Percentiles rank a stretch among this genome's conserved stretches.
Evolutionary conservation across 2,113 vertebrate species (phyloP).

Genomic region (Antigone vipio): DNA sequence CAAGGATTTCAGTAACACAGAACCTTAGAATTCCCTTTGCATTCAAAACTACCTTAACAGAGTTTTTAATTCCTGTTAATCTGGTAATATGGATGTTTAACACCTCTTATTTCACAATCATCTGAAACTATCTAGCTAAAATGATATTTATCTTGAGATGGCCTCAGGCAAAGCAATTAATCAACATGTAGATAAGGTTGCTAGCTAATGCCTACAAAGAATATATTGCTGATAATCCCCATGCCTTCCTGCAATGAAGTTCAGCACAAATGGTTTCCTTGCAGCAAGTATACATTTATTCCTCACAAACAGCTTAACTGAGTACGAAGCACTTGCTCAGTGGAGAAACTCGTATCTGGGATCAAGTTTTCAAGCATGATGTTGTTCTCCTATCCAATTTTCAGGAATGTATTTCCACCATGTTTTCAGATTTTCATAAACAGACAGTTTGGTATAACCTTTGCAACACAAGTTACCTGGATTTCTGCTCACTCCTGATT

Average conservation of each 20-base stretch:
- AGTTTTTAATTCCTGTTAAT: neutral
- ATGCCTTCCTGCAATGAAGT: neutral
- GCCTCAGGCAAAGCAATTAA: neutral
- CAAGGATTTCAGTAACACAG: neutral
- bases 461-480: slow-evolving; percentile 44
- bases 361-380: neutral
- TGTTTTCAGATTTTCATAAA: neutral
- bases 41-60: neutral
- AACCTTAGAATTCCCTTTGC: neutral
- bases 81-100: neutral
- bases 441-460: neutral
- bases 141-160: neutral
- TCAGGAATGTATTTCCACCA: neutral
- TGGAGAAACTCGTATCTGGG: neutral
- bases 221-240: neutral
- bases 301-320: neutral
- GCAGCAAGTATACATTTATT: neutral
- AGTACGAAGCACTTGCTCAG: neutral
- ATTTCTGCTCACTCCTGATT: slow-evolving; percentile 68
- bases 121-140: neutral
- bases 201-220: neutral
- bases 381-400: neutral
- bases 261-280: neutral
- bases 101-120: neutral
- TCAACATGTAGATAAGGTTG: neutral